Conservation (phyloP, 2,797 vertebrate species). For the Rhinoraja longicauda region DNA sequence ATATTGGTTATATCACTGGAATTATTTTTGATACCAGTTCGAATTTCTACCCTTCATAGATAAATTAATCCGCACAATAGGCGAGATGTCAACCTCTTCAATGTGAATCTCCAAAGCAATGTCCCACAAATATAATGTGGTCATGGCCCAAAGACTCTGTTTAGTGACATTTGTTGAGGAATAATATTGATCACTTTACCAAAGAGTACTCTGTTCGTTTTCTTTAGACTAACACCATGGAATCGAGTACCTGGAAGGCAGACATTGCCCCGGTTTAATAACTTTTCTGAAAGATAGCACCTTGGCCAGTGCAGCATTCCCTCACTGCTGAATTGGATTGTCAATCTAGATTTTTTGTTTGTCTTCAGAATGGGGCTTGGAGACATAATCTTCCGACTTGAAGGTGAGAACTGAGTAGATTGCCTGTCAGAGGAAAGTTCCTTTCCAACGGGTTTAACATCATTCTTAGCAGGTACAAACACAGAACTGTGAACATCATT, state of each 20-base stretch:
- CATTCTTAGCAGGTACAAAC: background rate
- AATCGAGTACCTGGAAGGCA: background rate
- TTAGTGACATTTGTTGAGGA: background rate
- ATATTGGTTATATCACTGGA: background rate
- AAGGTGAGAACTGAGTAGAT: background rate
- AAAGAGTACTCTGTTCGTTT: no score
- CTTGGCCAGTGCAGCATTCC: background rate
- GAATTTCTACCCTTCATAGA: background rate
- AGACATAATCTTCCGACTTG: background rate
- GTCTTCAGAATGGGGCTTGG: background rate
- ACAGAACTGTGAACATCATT: background rate
- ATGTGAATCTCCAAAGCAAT: background rate
- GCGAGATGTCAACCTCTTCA: background rate
- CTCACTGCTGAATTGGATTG: background rate
- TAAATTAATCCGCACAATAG: background rate
- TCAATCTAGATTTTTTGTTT: background rate
- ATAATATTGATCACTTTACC: background rate
- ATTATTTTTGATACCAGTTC: background rate
- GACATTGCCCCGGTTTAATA: background rate
- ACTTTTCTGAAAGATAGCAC: background rate
- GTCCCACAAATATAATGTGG: background rate
- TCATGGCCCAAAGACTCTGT: background rate
- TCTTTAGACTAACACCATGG: background rate
- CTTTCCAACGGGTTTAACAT: background rate
- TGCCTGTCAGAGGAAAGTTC: background rate